Percentiles rank a stretch among this genome's conserved stretches.
Evolutionary conservation across 2,797 vertebrate species (phyloP).

Genomic region (Phaenicophaeus curvirostris): DNA sequence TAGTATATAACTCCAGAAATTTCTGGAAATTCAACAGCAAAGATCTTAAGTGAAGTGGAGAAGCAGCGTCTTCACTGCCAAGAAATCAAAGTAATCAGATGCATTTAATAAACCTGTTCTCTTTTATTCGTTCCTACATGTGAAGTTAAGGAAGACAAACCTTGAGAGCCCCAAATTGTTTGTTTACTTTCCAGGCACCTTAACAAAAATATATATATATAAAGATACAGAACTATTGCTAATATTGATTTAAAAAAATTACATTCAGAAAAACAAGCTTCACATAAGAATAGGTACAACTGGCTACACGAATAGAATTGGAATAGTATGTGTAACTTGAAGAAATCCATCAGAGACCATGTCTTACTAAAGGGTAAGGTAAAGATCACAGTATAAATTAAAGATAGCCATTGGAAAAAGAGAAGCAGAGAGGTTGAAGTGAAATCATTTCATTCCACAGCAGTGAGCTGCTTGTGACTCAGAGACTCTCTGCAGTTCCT

Average conservation of each 20-base stretch:
- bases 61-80: background rate
- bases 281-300: background rate
- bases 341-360: background rate
- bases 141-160: background rate
- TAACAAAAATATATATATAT: background rate
- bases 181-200: background rate
- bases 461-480: background rate
- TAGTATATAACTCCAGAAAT: background rate
- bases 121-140: background rate
- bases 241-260: background rate
- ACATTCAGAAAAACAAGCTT: background rate
- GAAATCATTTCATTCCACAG: conserved; percentile 13
- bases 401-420: background rate
- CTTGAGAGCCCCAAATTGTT: background rate
- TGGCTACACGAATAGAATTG: background rate
- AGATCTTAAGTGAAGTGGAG: background rate
- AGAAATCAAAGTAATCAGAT: background rate
- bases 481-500: background rate
- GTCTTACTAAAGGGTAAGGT: background rate
- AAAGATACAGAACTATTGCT: background rate
- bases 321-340: background rate
- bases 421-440: background rate
- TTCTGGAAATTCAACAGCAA: background rate
- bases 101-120: background rate
- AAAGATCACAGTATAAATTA: background rate